These are phyloP conservation scores for Emydoidea blandingii DNA, from an alignment of 2,797 vertebrate genomes.

Conservation along the genomic window DNA sequence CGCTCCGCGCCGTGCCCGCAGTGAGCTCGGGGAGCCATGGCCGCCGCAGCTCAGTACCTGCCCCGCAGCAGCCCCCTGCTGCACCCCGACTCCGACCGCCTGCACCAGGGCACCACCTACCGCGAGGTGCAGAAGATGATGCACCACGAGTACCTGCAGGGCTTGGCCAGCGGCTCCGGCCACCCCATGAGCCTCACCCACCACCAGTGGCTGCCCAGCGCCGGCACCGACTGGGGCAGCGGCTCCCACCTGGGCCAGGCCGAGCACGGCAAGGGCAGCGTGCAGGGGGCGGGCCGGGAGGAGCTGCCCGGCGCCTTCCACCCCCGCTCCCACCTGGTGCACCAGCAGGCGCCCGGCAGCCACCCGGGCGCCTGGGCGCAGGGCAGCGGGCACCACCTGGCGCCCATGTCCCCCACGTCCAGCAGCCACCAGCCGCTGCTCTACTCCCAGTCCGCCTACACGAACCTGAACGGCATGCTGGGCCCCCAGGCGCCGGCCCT, in stretches of 20 bases:
- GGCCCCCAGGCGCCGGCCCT: conserved; percentile 90
- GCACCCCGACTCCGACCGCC: conserved; percentile 95
- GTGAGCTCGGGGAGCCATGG: conserved; percentile 89
- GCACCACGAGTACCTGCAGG: conserved; percentile 97
- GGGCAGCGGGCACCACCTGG: conserved; percentile 91
- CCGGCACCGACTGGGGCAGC: conserved; percentile 90
- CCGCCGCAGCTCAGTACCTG: conserved; percentile 97
- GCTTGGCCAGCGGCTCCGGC: conserved; percentile 93
- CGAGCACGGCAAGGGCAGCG: conserved; percentile 90
- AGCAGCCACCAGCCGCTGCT: conserved; percentile 93
- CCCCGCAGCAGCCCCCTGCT: conserved; percentile 95
- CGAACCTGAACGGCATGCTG: conserved; percentile 93
- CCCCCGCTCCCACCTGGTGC: conserved; percentile 93
- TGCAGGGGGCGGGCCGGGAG: conserved; percentile 87
- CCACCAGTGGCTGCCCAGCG: conserved; percentile 95
- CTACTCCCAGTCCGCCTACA: conserved; percentile 94
- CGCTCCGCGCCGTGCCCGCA: conserved; percentile 87
- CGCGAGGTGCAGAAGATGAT: conserved; percentile 99
- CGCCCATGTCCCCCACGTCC: conserved; percentile 90
- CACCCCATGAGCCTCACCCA: conserved; percentile 96
- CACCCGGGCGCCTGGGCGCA: conserved; percentile 94
- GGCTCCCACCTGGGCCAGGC: conserved; percentile 87
- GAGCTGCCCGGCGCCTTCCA: conserved; percentile 90
- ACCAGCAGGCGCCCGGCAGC: conserved; percentile 88
- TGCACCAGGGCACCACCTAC: conserved; percentile 97